phyloP scores from a whole-genome alignment of 2,113 vertebrate species.

The Prionailurus viverrinus region DNA sequence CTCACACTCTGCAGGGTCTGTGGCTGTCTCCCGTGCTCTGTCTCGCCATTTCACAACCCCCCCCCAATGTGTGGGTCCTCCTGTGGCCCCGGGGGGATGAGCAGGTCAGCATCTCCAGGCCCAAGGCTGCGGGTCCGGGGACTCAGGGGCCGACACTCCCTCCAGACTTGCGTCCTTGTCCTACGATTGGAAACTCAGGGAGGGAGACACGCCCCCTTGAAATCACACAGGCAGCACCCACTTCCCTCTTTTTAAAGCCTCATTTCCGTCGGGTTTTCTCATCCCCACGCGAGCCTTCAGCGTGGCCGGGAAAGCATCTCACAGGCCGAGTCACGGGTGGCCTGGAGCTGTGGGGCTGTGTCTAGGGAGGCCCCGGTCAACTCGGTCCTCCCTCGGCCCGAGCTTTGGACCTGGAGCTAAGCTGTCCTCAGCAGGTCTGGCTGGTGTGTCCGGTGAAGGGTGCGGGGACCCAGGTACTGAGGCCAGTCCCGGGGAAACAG shows the following conservation, averaged over 20 bases:
- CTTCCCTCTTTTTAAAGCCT: background rate
- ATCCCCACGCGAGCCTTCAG: background rate
- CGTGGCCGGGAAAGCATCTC: rapidly evolving
- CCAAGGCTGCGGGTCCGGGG: background rate
- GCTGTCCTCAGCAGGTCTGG: background rate
- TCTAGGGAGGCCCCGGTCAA: no score
- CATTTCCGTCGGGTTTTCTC: background rate
- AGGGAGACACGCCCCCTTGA: no score
- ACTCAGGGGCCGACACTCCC: rapidly evolving
- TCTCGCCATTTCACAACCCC: rapidly evolving
- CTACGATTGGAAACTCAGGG: background rate
- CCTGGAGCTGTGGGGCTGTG: rapidly evolving
- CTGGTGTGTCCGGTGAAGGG: rapidly evolving
- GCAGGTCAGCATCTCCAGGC: background rate
- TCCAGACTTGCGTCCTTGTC: background rate
- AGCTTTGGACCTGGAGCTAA: background rate
- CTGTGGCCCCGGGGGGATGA: background rate
- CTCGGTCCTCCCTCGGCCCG: background rate
- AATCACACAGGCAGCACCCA: background rate
- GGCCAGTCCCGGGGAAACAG: no score
- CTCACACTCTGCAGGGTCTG: rapidly evolving
- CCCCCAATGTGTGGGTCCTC: rapidly evolving
- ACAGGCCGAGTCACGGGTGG: rapidly evolving
- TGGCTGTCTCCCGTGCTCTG: background rate
- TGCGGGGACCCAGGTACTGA: background rate